These are phyloP conservation scores for Amiota minor DNA, from an alignment of 2,888 invertebrate species.

Conservation along the genomic window DNA sequence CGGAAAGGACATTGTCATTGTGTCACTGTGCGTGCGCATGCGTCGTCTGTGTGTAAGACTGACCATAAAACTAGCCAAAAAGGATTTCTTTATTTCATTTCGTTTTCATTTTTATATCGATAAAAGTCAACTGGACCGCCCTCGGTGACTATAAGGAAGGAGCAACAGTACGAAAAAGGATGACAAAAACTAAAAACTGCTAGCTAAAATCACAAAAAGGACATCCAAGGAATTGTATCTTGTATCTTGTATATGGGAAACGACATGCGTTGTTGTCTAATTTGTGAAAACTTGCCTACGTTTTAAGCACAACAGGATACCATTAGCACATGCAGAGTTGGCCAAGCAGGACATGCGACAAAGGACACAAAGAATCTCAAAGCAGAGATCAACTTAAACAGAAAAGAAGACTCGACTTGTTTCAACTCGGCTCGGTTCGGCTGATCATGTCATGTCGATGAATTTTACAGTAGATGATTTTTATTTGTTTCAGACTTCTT, in stretches of 20 bases:
- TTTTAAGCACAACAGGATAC: conserved; percentile 49
- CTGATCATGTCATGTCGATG: conserved; percentile 53
- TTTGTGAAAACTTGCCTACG: conserved; percentile 64
- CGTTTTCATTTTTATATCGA: conserved; percentile 25
- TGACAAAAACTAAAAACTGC: neutral
- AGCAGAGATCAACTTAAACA: neutral
- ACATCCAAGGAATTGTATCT: conserved; percentile 37
- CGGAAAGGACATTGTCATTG: too few relatives aligned
- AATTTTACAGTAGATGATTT: conserved; percentile 66
- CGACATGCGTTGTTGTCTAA: conserved; percentile 50
- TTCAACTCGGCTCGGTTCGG: neutral
- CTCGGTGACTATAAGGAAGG: conserved; percentile 36
- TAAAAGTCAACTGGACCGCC: conserved; percentile 55
- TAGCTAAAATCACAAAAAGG: neutral
- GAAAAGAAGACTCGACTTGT: too few relatives aligned
- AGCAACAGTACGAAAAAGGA: conserved; percentile 38
- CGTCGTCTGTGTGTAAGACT: conserved; percentile 49
- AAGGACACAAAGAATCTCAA: conserved; percentile 35
- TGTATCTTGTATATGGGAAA: neutral
- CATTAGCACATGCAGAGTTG: conserved; percentile 32
- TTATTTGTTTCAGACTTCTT: conserved; percentile 43
- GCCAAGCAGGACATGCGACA: conserved; percentile 16
- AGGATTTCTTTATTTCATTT: neutral
- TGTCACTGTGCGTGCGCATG: conserved; percentile 27
- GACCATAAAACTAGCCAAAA: conserved; percentile 58